These are phyloP conservation scores for Cacoxenus indagator DNA, from an alignment of 2,888 invertebrate genomes.

Conservation along the genomic window DNA sequence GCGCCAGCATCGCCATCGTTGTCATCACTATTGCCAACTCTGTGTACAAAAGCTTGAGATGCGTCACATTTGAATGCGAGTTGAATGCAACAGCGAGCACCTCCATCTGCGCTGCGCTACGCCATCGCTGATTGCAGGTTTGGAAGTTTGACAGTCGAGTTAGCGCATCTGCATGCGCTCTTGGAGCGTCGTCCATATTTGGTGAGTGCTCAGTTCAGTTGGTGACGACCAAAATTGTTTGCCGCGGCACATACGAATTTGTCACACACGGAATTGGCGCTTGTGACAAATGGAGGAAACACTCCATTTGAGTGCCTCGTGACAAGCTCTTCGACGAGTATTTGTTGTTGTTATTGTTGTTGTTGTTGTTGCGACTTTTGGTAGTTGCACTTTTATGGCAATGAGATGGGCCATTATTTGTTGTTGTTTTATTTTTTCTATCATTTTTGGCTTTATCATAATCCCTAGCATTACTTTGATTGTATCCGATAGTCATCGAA, in stretches of 20 bases:
- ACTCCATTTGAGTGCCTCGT: background rate
- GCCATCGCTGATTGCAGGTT: background rate
- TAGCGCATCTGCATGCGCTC: background rate
- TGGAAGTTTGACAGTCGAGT: background rate
- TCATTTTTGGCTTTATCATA: no score
- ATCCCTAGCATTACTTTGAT: no score
- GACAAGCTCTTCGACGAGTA: slow-evolving; percentile 13
- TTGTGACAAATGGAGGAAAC: slow-evolving; percentile 55
- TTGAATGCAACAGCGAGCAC: background rate
- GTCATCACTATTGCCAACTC: background rate
- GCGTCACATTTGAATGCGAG: background rate
- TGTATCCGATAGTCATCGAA: no score
- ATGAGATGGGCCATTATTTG: no score
- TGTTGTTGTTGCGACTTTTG: no score
- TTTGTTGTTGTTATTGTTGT: slow-evolving; percentile 23
- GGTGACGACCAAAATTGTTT: slow-evolving; percentile 7
- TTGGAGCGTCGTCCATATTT: slow-evolving; percentile 18
- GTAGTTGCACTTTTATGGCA: no score
- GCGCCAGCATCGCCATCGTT: slow-evolving; percentile 33
- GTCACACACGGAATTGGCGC: slow-evolving; percentile 65
- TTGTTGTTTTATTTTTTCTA: no score
- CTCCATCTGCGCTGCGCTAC: background rate
- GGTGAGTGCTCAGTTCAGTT: background rate
- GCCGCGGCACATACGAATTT: slow-evolving; percentile 51
- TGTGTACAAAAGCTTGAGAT: background rate